A percentile compares a stretch with the other conserved stretches of the same genome.
Evolutionary conservation across 1,140 invertebrate genomes (phyloP).

Genomic region (Calycopis cecrops): DNA sequence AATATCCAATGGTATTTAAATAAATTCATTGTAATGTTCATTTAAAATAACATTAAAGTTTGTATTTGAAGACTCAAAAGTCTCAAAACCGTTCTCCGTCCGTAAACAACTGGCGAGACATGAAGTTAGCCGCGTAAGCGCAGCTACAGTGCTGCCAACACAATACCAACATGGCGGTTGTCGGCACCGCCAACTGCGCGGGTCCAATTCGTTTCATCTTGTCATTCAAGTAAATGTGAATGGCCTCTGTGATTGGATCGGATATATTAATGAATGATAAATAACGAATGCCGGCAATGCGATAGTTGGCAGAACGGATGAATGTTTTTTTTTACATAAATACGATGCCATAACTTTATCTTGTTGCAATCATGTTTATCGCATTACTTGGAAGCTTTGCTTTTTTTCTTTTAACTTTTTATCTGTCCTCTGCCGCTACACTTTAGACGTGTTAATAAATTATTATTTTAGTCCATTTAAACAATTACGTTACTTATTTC

Average conservation of each 20-base stretch:
- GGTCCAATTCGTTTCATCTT: constrained; percentile 11
- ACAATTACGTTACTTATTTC: too few species aligned
- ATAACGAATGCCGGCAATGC: constrained; percentile 27
- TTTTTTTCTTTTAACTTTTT: too few species aligned
- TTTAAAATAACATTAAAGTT: constrained; percentile 6
- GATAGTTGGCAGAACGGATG: too few species aligned
- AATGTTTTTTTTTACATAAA: too few species aligned
- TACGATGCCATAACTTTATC: too few species aligned
- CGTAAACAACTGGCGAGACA: constrained; percentile 42
- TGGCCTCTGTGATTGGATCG: constrained; percentile 40
- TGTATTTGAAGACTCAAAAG: constrained; percentile 40
- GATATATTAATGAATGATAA: constrained; percentile 11
- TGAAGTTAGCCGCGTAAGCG: constrained; percentile 44
- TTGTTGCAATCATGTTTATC: too few species aligned
- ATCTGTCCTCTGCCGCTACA: too few species aligned
- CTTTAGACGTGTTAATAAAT: too few species aligned
- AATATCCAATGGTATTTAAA: neutral
- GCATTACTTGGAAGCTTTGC: too few species aligned
- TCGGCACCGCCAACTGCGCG: constrained; percentile 19
- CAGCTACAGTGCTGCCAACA: constrained; percentile 40
- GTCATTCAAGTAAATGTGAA: constrained; percentile 38
- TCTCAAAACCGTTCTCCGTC: constrained; percentile 32
- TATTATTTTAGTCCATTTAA: too few species aligned
- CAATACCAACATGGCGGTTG: constrained; percentile 38
- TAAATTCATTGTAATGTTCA: constrained; percentile 17